Base-by-base conservation (phyloP, 2,113 vertebrate genomes). In the Ardeotis arabs region DNA sequence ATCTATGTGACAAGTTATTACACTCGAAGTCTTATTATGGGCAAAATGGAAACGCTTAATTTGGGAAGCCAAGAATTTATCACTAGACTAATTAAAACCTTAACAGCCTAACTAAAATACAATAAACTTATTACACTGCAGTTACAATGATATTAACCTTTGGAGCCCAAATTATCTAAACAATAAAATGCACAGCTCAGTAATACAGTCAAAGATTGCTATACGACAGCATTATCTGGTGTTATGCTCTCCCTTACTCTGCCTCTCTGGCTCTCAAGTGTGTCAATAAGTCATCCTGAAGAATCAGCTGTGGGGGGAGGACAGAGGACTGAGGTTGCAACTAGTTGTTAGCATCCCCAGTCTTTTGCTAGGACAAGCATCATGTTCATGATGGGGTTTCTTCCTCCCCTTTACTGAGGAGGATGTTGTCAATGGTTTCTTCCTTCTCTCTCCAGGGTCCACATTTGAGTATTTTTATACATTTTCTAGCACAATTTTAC, bases 21-120 rank as follows among this genome's bases (percentile, higher is more conserved):
- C 44, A n/a, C 29, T 87, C 44, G 56, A 64, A 84, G 55, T n/a
- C 58, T 84, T 84, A 33, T 91, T 87, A 93, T 13, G 63, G 76
- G 62, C 74, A 68, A 84, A 84, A 29, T 56, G 77, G 67, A 91
- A 96, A 93, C 0, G 0, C 62, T 87, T 87, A 52, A 53, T 92
- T 94, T 78, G 39, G 52, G 69, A 93, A 95, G 73, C 35, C 62
- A 76, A 88, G 29, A 85, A 73, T 85, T 75, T 66, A 10, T 53
- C 76, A 88, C 60, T 44, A 78, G 60, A 52, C 58, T 91, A 92
- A 96, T 94, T 84, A 92, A 91, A 92, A 89, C 75, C 80, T 72
- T 79, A 94, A 87, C 69, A 87, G 84, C 49, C 33, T 72, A 64
- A 78, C 33, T 92, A 68, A 91, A 95, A 91, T 67, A 84, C 84